These are phyloP conservation scores for Malurus leucopterus DNA, from an alignment of 2,797 vertebrate species.

Conservation along the genomic window DNA sequence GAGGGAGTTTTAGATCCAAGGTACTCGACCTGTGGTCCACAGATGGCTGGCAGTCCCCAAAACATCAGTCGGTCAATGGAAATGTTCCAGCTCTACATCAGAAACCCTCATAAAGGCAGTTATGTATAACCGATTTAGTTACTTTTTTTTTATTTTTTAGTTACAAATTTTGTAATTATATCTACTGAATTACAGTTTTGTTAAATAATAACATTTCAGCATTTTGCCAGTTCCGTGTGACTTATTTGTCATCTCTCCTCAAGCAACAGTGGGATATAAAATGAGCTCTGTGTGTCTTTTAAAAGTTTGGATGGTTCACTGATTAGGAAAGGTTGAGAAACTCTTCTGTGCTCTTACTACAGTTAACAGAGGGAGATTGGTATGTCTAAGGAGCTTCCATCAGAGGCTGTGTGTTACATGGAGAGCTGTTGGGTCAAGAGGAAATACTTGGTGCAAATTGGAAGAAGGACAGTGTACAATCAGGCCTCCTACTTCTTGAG, in stretches of 20 bases:
- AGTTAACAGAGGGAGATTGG: background rate
- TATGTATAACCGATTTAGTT: background rate
- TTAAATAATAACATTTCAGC: background rate
- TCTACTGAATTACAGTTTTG: background rate
- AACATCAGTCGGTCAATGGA: background rate
- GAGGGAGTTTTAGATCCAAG: background rate
- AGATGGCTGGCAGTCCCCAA: background rate
- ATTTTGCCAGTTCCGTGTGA: background rate
- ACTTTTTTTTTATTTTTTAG: background rate
- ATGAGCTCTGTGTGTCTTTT: background rate
- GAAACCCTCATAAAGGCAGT: background rate
- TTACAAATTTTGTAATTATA: background rate
- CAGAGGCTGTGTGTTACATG: background rate
- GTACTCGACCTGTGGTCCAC: background rate
- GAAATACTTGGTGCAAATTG: background rate
- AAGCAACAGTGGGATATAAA: background rate
- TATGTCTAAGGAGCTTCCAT: background rate
- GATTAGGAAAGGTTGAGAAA: background rate
- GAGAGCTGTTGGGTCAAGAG: background rate
- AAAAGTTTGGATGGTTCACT: background rate
- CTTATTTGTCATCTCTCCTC: background rate
- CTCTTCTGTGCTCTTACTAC: background rate
- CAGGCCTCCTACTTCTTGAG: background rate
- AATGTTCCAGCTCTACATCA: background rate
- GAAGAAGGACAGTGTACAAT: background rate